phyloP scores from a whole-genome alignment of 2,113 vertebrate species.

The Indri indri region DNA sequence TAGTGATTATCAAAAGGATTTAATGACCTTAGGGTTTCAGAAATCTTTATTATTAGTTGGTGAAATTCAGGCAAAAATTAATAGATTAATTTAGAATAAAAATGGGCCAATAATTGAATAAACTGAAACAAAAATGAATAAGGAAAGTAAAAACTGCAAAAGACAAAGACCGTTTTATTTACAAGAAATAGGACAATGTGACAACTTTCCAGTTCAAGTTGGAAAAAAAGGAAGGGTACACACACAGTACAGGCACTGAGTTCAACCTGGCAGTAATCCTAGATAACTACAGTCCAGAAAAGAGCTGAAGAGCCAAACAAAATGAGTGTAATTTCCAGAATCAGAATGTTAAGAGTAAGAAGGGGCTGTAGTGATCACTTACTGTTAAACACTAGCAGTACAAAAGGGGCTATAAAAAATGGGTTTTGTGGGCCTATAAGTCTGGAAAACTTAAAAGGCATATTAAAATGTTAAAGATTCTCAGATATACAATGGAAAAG shows the following conservation, averaged over 20 bases:
- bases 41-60: constrained; percentile 5
- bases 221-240: neutral
- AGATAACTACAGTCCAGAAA: neutral
- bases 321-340: neutral
- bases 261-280: neutral
- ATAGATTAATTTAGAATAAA: constrained; percentile 40
- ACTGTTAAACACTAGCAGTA: neutral
- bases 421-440: neutral
- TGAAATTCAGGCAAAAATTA: constrained; percentile 3
- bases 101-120: neutral
- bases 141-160: constrained; percentile 20
- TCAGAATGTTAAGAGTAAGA: neutral
- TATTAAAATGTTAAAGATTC: constrained; percentile 35
- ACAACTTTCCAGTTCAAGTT: neutral
- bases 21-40: neutral
- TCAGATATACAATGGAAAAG: neutral
- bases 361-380: neutral
- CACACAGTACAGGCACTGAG: neutral
- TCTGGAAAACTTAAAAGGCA: constrained; percentile 9
- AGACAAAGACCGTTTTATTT: constrained; percentile 31
- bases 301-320: neutral
- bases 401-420: constrained; percentile 21
- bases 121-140: constrained; percentile 22
- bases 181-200: constrained; percentile 43
- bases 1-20: neutral